A percentile compares a stretch with the other conserved stretches of the same genome.
Evolutionary conservation across 2,888 invertebrate genomes (phyloP).

Genomic region (Philopedon plagiatum): DNA sequence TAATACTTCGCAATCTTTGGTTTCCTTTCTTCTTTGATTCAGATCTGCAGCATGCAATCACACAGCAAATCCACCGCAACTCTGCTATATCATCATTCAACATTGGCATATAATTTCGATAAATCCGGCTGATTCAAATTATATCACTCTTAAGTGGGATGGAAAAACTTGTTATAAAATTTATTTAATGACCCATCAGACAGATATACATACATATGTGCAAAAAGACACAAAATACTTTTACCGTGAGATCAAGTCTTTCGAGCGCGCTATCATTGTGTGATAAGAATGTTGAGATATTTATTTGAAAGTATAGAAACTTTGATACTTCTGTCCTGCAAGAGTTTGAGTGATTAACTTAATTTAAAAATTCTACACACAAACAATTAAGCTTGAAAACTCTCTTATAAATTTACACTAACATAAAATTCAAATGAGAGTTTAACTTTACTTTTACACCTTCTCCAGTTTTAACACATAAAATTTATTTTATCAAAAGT

Average conservation of each 20-base stretch:
- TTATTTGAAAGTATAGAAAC: no score
- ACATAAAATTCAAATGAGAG: no score
- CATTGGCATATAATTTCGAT: constrained; percentile 37
- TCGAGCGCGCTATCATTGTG: background rate
- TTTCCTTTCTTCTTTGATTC: background rate
- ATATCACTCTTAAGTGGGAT: constrained; percentile 23
- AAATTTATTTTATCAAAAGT: no score
- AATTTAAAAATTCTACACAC: no score
- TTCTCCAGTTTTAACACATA: no score
- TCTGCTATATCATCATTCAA: constrained; percentile 27
- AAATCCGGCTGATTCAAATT: constrained; percentile 32
- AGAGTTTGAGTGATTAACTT: no score
- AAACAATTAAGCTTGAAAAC: no score
- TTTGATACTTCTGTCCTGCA: no score
- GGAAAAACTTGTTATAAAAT: constrained; percentile 20
- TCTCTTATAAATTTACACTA: no score
- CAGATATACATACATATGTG: background rate
- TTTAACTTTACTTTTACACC: no score
- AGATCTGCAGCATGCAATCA: constrained; percentile 23
- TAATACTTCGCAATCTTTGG: background rate
- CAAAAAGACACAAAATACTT: background rate
- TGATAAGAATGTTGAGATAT: background rate
- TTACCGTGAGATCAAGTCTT: background rate
- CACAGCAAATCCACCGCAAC: constrained; percentile 32
- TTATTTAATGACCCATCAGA: constrained; percentile 13